Conservation (phyloP, 1,140 invertebrate genomes). For the Hylaeus anthracinus region DNA sequence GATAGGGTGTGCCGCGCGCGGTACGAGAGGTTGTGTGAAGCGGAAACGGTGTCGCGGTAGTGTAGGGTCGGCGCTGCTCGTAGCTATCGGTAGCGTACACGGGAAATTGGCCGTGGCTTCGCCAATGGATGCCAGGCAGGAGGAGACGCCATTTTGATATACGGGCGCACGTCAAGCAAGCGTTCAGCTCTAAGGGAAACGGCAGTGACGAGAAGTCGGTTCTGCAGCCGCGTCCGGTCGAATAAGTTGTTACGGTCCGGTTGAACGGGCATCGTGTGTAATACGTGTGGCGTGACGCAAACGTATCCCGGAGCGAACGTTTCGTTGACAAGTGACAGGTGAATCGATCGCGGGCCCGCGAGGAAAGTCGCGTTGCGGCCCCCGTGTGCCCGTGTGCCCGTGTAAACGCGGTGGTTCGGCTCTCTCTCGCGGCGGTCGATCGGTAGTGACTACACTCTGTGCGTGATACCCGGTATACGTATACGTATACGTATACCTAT, state of each 20-base stretch:
- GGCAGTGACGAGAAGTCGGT: slow-evolving; percentile 61
- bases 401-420: slow-evolving; percentile 30
- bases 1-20: slow-evolving; percentile 51
- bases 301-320: slow-evolving; percentile 53
- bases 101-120: slow-evolving; percentile 69
- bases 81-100: slow-evolving; percentile 58
- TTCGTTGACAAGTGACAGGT: slow-evolving; percentile 76
- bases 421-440: slow-evolving; percentile 13
- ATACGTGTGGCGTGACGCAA: slow-evolving; percentile 54
- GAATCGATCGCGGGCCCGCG: slow-evolving; percentile 70
- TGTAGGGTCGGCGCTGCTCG: slow-evolving; percentile 58
- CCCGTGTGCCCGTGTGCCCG: slow-evolving; percentile 23
- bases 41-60: slow-evolving; percentile 65
- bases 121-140: slow-evolving; percentile 73
- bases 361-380: slow-evolving; percentile 53
- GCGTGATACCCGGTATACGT: slow-evolving; percentile 38
- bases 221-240: slow-evolving; percentile 38
- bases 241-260: slow-evolving; percentile 44
- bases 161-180: slow-evolving; percentile 75
- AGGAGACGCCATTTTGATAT: slow-evolving; percentile 79
- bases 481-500: not conserved
- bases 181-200: slow-evolving; percentile 62
- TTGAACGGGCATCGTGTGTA: slow-evolving; percentile 38
- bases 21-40: slow-evolving; percentile 58
- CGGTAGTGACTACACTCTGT: slow-evolving; percentile 43